Conservation (phyloP, 1,140 invertebrate genomes). For the Plectrocnemia conspersa region DNA sequence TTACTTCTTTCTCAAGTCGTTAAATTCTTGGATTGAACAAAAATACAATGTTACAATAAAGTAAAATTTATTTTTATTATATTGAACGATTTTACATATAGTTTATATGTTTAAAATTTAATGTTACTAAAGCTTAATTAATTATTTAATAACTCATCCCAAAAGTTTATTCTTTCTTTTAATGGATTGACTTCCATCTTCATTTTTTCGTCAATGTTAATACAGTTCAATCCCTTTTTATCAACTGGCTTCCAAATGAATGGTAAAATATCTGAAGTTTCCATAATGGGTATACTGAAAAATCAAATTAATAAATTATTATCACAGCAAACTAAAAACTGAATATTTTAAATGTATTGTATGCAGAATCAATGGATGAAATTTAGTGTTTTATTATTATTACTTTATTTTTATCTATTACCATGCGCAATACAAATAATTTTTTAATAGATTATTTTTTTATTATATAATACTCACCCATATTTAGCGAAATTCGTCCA, state of each 20-base stretch:
- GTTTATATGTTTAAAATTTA: too few species aligned
- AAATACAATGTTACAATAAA: too few species aligned
- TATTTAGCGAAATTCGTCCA: constrained; percentile 45
- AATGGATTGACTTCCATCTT: constrained; percentile 16
- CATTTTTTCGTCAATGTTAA: constrained; percentile 15
- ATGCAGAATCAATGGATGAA: too few species aligned
- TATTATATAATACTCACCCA: constrained; percentile 17
- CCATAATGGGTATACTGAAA: constrained; percentile 45
- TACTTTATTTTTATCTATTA: too few species aligned
- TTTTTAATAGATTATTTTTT: neutral
- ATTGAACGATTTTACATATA: too few species aligned
- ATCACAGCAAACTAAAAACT: neutral
- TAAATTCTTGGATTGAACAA: too few species aligned
- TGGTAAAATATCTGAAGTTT: constrained; percentile 36
- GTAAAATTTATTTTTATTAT: too few species aligned
- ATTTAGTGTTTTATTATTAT: too few species aligned
- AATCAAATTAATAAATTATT: constrained; percentile 8
- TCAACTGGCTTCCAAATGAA: constrained; percentile 43
- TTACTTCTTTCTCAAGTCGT: too few species aligned
- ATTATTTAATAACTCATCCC: neutral
- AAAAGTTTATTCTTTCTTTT: constrained; percentile 21
- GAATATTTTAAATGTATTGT: neutral
- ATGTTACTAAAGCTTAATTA: too few species aligned
- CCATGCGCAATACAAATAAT: neutral
- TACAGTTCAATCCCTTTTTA: constrained; percentile 18